phyloP scores from a whole-genome alignment of 37 sponge, comb jelly and placozoan species.

The Spongilla lacustris region DNA sequence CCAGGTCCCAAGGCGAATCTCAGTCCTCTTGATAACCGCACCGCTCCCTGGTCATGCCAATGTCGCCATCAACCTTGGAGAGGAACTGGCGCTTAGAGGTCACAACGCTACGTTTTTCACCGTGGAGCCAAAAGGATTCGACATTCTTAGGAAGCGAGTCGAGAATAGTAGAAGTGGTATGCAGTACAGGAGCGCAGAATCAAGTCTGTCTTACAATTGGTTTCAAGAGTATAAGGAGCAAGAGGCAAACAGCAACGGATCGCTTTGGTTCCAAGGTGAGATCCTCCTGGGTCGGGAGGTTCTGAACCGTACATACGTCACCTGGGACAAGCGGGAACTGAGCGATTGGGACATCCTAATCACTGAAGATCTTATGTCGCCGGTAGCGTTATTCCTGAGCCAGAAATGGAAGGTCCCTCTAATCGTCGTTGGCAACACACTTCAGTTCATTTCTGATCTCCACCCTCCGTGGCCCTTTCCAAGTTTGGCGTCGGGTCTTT shows the following conservation, averaged over 20 bases:
- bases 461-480: conserved; percentile 22
- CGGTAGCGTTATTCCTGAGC: background rate
- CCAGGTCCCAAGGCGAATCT: background rate
- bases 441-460: background rate
- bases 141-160: background rate
- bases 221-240: background rate
- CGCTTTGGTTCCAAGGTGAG: background rate
- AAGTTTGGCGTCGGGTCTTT: too few species aligned
- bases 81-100: conserved; percentile 50
- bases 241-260: background rate
- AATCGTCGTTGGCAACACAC: background rate
- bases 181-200: conserved; percentile 4
- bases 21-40: conserved; percentile 27
- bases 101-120: conserved; percentile 62
- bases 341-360: conserved; percentile 9
- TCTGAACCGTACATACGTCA: background rate
- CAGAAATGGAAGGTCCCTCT: background rate
- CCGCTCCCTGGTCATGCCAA: conserved; percentile 20
- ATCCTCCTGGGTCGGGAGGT: background rate
- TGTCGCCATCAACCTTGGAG: conserved; percentile 38
- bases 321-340: background rate
- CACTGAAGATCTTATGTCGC: background rate
- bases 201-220: background rate
- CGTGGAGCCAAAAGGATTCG: background rate
- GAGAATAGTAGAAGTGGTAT: background rate